Evolutionary conservation across 30 jellyfish, hydroid and myxozoan species (phyloP), one percentile per base, ranked within the genome.

Genomic region (Aurelia coerulea): DNA sequence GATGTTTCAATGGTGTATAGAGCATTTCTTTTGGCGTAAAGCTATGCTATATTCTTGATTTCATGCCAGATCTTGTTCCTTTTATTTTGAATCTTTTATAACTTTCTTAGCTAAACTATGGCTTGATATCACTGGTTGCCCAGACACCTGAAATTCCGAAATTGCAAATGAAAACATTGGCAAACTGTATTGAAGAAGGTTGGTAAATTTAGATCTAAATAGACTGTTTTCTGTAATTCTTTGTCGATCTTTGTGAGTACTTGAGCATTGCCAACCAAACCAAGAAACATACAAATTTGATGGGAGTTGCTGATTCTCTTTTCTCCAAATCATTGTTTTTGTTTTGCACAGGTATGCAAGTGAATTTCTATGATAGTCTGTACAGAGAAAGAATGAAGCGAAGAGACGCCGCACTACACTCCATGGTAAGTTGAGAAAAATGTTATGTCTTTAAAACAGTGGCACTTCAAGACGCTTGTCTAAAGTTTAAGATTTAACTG

Each of bases 161-260:
- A 12, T 81, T 83, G 35, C 74, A 60, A 73, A 37, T 60, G 68
- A 51, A 72, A n/a, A 23, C 81, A 5, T 33, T 83, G 18, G 16
- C 75, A 3, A 60, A 71, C 13, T 62, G 71, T 14, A 63, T 83
- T 39, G 92, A 83, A 70, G 80, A 83, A 13, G 91, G 91, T 81
- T 19, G 4, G 73, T 18, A 5, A 23, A 16, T 23, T 1, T 18
- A 65, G 31, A 18, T 19, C 29, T 23, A 23, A 23, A 23, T 12
- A 12, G 29, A 11, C 8, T 65, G 9, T 39, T 9, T 39, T 39
- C 9, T 39, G 0, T 1, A 39, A 1, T 3, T 2, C 6, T 39
- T 39, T 39, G 8, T 9, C 4, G 51, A 39, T 39, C 51, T 39
- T 39, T 39, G 9, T 1, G 6, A 39, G 1, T 9, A 3, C 10